phyloP scores from a whole-genome alignment of 2,888 invertebrate genomes.

The Dusona sp. region DNA sequence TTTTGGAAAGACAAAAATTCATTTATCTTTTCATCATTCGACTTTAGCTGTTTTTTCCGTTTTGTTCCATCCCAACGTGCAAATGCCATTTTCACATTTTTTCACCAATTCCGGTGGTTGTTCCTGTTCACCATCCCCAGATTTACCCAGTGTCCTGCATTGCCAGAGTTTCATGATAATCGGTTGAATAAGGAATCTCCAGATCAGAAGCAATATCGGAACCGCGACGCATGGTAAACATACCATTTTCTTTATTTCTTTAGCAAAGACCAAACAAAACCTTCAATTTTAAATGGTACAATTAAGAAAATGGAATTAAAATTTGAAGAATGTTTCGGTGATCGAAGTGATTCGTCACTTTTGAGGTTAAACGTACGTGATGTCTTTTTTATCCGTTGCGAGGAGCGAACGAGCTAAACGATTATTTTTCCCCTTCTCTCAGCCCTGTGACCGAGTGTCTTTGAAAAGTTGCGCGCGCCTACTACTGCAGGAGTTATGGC shows the following conservation, averaged over 20 bases:
- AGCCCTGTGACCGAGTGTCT: neutral
- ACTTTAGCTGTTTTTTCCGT: constrained; percentile 69
- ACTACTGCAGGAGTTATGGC: neutral
- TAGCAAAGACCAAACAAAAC: neutral
- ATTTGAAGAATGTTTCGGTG: neutral
- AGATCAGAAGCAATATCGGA: constrained; percentile 92
- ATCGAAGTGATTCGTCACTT: neutral
- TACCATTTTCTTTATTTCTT: constrained; percentile 87
- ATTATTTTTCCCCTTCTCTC: neutral
- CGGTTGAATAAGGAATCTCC: constrained; percentile 94
- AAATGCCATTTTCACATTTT: constrained; percentile 82
- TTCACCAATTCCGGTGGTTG: constrained; percentile 78
- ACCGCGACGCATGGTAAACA: constrained; percentile 95
- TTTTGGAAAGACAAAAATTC: neutral
- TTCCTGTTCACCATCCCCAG: constrained; percentile 73
- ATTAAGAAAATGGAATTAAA: neutral
- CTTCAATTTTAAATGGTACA: neutral
- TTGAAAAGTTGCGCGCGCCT: constrained; percentile 8
- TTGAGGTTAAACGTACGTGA: constrained; percentile 55
- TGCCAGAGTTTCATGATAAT: constrained; percentile 93
- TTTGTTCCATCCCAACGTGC: constrained; percentile 80
- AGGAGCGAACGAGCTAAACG: neutral
- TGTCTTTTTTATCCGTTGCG: neutral
- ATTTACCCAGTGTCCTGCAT: constrained; percentile 88
- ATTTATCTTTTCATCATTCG: constrained; percentile 66